Percentiles rank a stretch among this genome's conserved stretches.
phyloP scores from a whole-genome alignment of 2,888 invertebrate genomes.

The Coelinius sp. region DNA sequence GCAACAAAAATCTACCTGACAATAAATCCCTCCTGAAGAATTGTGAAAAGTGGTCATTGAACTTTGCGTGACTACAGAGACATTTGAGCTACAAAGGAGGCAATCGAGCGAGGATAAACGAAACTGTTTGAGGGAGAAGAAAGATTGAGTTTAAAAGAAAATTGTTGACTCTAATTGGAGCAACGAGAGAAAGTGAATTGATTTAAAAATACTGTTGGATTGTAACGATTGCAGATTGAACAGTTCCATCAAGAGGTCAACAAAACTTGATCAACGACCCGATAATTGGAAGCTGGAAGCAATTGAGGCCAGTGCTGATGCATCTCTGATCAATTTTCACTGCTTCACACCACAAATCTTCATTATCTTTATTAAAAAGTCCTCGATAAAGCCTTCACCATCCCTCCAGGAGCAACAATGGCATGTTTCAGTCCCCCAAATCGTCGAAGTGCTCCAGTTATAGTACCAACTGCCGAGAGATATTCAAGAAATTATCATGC shows the following conservation, averaged over 20 bases:
- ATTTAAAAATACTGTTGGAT: neutral
- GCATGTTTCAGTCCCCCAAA: conserved; percentile 63
- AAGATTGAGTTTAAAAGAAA: conserved; percentile 1
- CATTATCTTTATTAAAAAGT: neutral
- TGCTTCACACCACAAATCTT: neutral
- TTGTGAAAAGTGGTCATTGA: conserved; percentile 25
- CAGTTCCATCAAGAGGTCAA: conserved; percentile 26
- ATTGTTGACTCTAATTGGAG: neutral
- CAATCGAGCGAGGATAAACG: conserved; percentile 34
- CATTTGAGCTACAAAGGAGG: neutral
- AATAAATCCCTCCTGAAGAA: conserved; percentile 18
- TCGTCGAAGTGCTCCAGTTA: conserved; percentile 51
- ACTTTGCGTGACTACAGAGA: conserved; percentile 4
- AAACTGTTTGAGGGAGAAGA: neutral
- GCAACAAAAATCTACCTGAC: conserved; percentile 10
- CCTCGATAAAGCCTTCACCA: neutral
- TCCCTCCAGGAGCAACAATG: conserved; percentile 52
- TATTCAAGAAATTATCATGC: conserved; percentile 63
- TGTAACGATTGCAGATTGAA: neutral
- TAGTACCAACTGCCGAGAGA: conserved; percentile 58
- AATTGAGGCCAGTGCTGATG: conserved; percentile 51
- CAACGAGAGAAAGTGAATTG: conserved; percentile 23
- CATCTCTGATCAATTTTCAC: conserved; percentile 18
- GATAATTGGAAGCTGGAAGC: conserved; percentile 1
- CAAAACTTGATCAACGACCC: conserved; percentile 13